These are phyloP conservation scores for Stratiomys singularior DNA, from an alignment of 2,888 invertebrate genomes.

Conservation along the genomic window DNA sequence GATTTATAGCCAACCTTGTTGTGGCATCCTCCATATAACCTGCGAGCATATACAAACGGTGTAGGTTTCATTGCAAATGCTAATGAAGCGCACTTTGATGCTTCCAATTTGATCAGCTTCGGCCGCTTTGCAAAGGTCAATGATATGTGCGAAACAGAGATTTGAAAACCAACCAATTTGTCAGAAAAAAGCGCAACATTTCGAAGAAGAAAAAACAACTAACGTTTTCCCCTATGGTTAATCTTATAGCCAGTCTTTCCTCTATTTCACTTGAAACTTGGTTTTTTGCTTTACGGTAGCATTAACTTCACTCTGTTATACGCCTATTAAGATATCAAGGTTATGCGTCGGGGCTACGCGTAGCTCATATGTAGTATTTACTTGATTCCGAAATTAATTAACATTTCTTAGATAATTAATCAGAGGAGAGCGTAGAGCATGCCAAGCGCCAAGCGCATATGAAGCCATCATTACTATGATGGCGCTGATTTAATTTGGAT, in stretches of 20 bases:
- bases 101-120: slow-evolving; percentile 18
- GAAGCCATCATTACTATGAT: not conserved
- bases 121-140: slow-evolving; percentile 14
- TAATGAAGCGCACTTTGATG: slow-evolving; percentile 33
- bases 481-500: not conserved
- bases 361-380: not conserved
- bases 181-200: not conserved
- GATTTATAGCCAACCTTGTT: too few relatives aligned
- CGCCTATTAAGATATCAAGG: not conserved
- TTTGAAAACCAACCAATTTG: not conserved
- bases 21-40: not conserved
- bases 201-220: too few relatives aligned
- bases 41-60: slow-evolving; percentile 16
- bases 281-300: not conserved
- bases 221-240: not conserved
- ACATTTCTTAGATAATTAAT: slow-evolving; percentile 34
- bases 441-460: not conserved
- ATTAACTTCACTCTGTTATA: not conserved
- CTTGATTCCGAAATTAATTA: slow-evolving; percentile 21
- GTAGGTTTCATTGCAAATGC: slow-evolving; percentile 31
- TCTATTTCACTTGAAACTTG: not conserved
- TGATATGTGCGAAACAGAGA: slow-evolving; percentile 9
- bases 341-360: not conserved
- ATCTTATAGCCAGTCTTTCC: not conserved
- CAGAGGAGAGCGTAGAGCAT: not conserved